phyloP scores from a whole-genome alignment of 2,113 vertebrate species.

The Pedionomus torquatus region DNA sequence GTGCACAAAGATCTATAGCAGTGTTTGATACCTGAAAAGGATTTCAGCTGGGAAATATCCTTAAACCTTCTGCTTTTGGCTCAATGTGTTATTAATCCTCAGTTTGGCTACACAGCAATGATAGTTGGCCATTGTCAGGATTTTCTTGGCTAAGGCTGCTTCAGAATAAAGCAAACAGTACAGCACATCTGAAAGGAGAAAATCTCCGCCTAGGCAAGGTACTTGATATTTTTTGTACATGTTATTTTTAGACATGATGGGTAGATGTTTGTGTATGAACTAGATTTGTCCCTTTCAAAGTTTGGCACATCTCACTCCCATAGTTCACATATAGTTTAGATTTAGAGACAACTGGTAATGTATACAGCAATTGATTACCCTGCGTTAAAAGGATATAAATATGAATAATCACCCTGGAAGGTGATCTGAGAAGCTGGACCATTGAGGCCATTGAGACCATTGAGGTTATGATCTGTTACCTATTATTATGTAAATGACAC shows the following conservation, averaged over 20 bases:
- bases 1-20: background rate
- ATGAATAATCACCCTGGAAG: background rate
- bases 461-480: background rate
- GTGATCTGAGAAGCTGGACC: background rate
- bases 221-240: background rate
- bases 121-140: background rate
- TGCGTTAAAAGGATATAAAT: background rate
- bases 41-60: background rate
- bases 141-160: constrained; percentile 2
- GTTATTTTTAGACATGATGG: background rate
- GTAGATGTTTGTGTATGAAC: background rate
- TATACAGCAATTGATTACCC: background rate
- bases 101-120: constrained; percentile 1
- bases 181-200: background rate
- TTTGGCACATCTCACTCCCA: background rate
- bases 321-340: background rate
- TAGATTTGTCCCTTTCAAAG: background rate
- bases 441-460: background rate
- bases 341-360: background rate
- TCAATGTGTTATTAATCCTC: constrained; percentile 23
- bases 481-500: background rate
- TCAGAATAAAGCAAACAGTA: background rate
- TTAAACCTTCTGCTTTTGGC: constrained; percentile 28
- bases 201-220: background rate
- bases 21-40: constrained; percentile 47